phyloP scores from a whole-genome alignment of 2,888 invertebrate genomes.

The Pheosia gnoma region DNA sequence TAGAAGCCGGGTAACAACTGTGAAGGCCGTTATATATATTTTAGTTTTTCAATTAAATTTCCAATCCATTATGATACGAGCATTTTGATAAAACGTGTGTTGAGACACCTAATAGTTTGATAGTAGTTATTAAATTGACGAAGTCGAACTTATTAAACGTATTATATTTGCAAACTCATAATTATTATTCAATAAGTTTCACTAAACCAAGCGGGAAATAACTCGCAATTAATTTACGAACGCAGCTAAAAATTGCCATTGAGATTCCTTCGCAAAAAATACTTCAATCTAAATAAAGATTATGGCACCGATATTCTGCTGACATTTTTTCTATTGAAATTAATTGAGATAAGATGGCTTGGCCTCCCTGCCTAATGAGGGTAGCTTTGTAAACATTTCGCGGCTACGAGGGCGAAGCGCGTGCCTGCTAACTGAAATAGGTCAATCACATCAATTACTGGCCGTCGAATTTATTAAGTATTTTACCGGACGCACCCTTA shows the following conservation, averaged over 20 bases:
- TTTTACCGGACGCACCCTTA: constrained; percentile 29
- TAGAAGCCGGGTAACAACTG: too few species aligned
- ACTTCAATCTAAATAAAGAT: not conserved
- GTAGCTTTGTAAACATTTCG: constrained; percentile 27
- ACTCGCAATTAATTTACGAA: not conserved
- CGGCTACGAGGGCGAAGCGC: constrained; percentile 26
- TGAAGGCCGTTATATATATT: too few species aligned
- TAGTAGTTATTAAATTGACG: too few species aligned
- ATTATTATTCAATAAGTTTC: too few species aligned
- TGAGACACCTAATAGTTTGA: not conserved
- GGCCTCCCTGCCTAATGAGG: constrained; percentile 14
- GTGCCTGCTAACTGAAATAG: constrained; percentile 39
- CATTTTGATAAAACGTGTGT: not conserved
- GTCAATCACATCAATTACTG: constrained; percentile 53
- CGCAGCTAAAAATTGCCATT: not conserved
- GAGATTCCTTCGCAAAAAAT: not conserved
- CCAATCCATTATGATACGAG: not conserved
- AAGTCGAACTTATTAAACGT: too few species aligned
- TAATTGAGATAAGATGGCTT: constrained; percentile 14
- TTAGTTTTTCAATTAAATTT: not conserved
- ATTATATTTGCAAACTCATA: too few species aligned
- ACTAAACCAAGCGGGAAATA: too few species aligned
- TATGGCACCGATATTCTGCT: not conserved
- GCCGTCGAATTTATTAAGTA: constrained; percentile 36
- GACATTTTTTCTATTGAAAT: constrained; percentile 1